A percentile compares a stretch with the other conserved stretches of the same genome.
These are phyloP conservation scores for Uloborus plumipes DNA, from an alignment of 2,888 invertebrate genomes.

Conservation along the genomic window DNA sequence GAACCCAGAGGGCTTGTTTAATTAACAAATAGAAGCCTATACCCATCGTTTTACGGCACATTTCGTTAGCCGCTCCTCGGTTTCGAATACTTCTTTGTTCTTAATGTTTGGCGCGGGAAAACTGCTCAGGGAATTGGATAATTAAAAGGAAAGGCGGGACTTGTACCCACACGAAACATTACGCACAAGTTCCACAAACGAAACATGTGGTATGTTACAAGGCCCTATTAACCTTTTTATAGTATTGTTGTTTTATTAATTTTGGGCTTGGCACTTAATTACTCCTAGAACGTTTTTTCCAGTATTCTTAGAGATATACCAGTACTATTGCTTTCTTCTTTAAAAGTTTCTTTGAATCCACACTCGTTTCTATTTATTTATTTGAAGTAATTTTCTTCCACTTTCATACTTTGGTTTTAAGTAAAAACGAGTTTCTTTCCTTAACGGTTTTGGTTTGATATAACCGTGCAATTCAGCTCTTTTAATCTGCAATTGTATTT, in stretches of 20 bases:
- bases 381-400: too few relatives aligned
- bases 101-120: constrained; percentile 61
- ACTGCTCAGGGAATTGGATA: constrained; percentile 59
- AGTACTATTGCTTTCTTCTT: constrained; percentile 10
- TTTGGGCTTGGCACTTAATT: constrained; percentile 42
- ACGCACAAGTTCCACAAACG: constrained; percentile 50
- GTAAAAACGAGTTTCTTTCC: too few relatives aligned
- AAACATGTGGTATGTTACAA: constrained; percentile 52
- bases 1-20: constrained; percentile 55
- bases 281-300: constrained; percentile 11
- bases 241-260: too few relatives aligned
- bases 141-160: constrained; percentile 55
- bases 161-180: constrained; percentile 58
- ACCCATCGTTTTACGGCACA: constrained; percentile 51
- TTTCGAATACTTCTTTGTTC: constrained; percentile 59
- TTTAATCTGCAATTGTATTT: too few relatives aligned
- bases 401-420: too few relatives aligned
- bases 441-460: too few relatives aligned
- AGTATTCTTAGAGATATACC: constrained; percentile 33
- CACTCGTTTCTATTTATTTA: too few relatives aligned
- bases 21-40: constrained; percentile 58
- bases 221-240: constrained; percentile 33
- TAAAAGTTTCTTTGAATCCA: neutral
- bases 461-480: too few relatives aligned
- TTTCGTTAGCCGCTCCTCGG: constrained; percentile 45